phyloP scores from a whole-genome alignment of 1,140 invertebrate genomes.

The Atta cephalotes region DNA sequence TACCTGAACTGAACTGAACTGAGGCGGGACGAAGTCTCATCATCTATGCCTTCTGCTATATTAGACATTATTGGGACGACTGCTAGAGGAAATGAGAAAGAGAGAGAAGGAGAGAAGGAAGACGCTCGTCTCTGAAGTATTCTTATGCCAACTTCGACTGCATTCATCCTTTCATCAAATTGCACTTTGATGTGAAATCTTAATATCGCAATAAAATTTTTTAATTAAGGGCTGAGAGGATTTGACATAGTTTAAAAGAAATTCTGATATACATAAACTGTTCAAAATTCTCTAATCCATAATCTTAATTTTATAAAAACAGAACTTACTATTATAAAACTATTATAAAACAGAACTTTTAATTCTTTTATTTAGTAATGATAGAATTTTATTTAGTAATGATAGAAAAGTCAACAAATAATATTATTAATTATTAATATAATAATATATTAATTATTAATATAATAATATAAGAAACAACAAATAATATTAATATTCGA shows the following conservation, averaged over 20 bases:
- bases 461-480: too few species aligned
- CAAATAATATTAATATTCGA: neutral
- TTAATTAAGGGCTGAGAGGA: constrained; percentile 33
- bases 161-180: constrained; percentile 46
- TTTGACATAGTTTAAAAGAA: neutral
- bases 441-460: too few species aligned
- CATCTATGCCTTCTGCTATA: constrained; percentile 85
- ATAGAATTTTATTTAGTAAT: neutral
- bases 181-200: constrained; percentile 31
- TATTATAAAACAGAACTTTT: neutral
- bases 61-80: constrained; percentile 80
- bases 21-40: constrained; percentile 85
- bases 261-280: neutral
- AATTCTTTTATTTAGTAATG: neutral
- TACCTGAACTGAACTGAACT: constrained; percentile 85
- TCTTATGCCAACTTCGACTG: constrained; percentile 18
- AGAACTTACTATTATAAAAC: neutral
- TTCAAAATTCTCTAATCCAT: neutral
- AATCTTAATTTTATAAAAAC: constrained; percentile 14
- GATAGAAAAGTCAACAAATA: too few species aligned
- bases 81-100: neutral
- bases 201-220: constrained; percentile 1
- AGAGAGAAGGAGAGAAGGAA: neutral
- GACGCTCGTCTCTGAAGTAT: constrained; percentile 49
- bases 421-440: too few species aligned